Percentiles rank a stretch among this genome's conserved stretches.
phyloP scores from a whole-genome alignment of 2,797 vertebrate genomes.

The Dendrocincla fuliginosa region DNA sequence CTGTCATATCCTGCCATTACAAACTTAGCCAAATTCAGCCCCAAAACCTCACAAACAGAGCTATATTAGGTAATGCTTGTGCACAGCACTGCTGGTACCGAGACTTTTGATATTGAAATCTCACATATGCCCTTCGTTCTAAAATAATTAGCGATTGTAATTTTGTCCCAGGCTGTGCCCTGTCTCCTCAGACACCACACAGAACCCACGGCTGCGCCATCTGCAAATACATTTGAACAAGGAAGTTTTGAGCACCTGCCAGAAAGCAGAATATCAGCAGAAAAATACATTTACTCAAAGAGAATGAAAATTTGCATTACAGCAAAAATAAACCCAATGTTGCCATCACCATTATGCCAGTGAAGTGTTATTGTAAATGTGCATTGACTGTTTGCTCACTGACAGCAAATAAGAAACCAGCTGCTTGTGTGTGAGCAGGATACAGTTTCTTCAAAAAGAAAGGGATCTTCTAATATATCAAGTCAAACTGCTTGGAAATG shows the following conservation, averaged over 20 bases:
- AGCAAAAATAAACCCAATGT: conserved; percentile 40
- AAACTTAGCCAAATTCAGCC: neutral
- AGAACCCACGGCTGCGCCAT: conserved; percentile 28
- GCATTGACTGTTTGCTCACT: neutral
- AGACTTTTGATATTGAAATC: conserved; percentile 32
- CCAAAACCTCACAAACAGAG: neutral
- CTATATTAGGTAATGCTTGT: neutral
- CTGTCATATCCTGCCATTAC: neutral
- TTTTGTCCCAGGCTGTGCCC: conserved; percentile 31
- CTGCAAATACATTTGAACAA: conserved; percentile 48
- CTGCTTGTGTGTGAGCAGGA: neutral
- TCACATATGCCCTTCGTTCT: conserved; percentile 7
- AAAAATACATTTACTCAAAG: conserved; percentile 45
- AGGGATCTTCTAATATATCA: neutral
- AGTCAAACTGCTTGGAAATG: neutral
- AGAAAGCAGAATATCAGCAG: conserved; percentile 38
- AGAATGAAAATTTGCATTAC: conserved; percentile 45
- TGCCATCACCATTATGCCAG: neutral
- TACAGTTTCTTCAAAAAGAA: neutral
- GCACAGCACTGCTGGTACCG: neutral
- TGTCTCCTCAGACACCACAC: neutral
- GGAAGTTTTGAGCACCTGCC: conserved; percentile 47
- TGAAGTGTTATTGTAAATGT: neutral
- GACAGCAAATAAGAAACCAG: neutral
- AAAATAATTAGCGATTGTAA: conserved; percentile 33